Percentiles rank a stretch among this genome's conserved stretches.
Evolutionary conservation across 1,140 invertebrate genomes (phyloP).

Genomic region (Campoletis sonorensis): DNA sequence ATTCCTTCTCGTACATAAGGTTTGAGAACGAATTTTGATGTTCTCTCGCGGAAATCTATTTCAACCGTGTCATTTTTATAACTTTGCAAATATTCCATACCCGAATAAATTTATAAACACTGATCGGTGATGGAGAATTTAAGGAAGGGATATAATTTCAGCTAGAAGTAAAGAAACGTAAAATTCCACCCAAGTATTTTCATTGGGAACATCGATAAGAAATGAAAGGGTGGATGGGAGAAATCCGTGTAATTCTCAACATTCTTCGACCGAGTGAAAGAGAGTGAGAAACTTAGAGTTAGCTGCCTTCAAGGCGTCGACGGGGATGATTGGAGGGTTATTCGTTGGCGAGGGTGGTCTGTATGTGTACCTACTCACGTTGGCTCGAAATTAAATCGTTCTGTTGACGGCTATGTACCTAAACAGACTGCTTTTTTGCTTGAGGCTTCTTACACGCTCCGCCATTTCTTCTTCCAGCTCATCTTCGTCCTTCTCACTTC

Average conservation of each 20-base stretch:
- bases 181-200: slow-evolving; percentile 1
- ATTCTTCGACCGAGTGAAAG: slow-evolving; percentile 13
- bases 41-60: too few species aligned
- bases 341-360: slow-evolving; percentile 25
- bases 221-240: not conserved
- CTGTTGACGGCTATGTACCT: slow-evolving; percentile 7
- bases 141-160: not conserved
- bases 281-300: not conserved
- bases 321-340: slow-evolving; percentile 24
- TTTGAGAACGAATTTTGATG: too few species aligned
- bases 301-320: slow-evolving; percentile 6
- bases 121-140: not conserved
- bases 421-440: slow-evolving; percentile 24
- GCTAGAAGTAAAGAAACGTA: not conserved
- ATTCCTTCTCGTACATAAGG: too few species aligned
- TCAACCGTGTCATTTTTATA: too few species aligned
- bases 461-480: not conserved
- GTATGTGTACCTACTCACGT: not conserved
- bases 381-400: slow-evolving; percentile 34
- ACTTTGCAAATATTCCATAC: too few species aligned
- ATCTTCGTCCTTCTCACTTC: slow-evolving; percentile 2
- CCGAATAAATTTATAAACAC: not conserved
- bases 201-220: not conserved
- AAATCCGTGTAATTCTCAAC: slow-evolving; percentile 20
- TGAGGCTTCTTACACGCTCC: slow-evolving; percentile 6